Evolutionary conservation across 1,140 invertebrate species (phyloP), one percentile per base, ranked within the genome.

Genomic region (Ooceraea biroi): DNA sequence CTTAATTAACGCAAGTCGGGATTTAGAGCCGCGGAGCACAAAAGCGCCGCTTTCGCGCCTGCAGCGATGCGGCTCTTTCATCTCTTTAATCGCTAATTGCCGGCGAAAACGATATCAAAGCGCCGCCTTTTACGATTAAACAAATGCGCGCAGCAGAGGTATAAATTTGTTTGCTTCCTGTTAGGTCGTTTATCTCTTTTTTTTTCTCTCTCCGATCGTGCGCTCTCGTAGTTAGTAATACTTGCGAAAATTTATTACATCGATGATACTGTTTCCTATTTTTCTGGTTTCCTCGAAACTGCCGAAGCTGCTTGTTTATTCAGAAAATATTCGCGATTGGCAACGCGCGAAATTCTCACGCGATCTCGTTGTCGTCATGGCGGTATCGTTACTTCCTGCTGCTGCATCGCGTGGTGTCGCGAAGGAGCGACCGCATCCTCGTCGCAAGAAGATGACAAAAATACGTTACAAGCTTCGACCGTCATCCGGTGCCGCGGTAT

Each of bases 401-500:
- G 78, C 84, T 50, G 44, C 44, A 52, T 60, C 60, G 58, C 30
- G n/a, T 25, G 17, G 61, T 44, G 14, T 22, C 41, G 57, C 22
- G 78, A 69, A 57, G 83, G 46, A 76, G 52, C 50, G 65, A 60
- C 44, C 41, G 65, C 27, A 30, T 27, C 25, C 19, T 36, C 60
- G 55, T 12, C 52, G n/a, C 14, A 19, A 85, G 82, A 68, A 63
- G 76, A 88, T 82, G 88, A 89, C 87, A 84, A 89, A 89, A 89
- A 89, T 89, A 89, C 74, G 48, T 48, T 88, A 86, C 57, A 2
- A 71, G 41, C 63, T 80, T 78, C 44, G 52, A 55, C 57, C 84
- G 80, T 86, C 87, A 86, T 89, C 84, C 88, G 88, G 85, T 73
- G 36, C 12, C 44, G n/a, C 12, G 80, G 55, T 89, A 88, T 89